Evolutionary conservation across 2,113 vertebrate genomes (phyloP), one percentile per base, ranked within the genome.

Genomic region (Alligator sinensis): DNA sequence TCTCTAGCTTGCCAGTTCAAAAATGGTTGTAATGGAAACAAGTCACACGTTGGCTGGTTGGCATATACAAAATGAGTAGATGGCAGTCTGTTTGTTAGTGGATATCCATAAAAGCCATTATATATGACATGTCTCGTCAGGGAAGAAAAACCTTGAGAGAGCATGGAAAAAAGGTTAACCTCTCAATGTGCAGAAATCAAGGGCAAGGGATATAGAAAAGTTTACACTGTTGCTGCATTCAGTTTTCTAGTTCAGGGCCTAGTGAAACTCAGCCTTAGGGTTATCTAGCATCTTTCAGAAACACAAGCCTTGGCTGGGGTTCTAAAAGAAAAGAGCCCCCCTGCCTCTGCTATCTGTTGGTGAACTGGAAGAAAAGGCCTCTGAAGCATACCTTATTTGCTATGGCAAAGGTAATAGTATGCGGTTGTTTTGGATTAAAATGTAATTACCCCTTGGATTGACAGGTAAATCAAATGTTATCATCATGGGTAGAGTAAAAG

Each of bases 301-400:
- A 28, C 0, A 0, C 15, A 8, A 72, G 9, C 22, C 0, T 0
- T 70, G 22, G 9, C 12, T 25, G 9, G 59, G 34, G 30, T 22
- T 16, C 30, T 61, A 34, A 21, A 38, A 13, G 61, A 24, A 14
- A 22, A 22, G 30, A 79, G 30, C 30, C 24, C 47, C 47, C 34
- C 34, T 4, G n/a, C 34, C 47, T 47, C 47, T 47, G 47, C 47
- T 47, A 8, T 79, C 16, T 61, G 30, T 61, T 79, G 30, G 16
- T 80, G 77, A 38, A 24, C 9, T 80, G 59, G 38, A 80, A 80
- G 59, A 2, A 80, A 24, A 34, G 15, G 16, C 59, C 38, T 8
- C 30, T 38, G 59, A 24, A 47, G 24, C 25, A 61, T n/a, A 47
- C 30, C 34, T 70, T 70, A 61, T 34, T 79, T 79, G 21, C 21